Conservation (phyloP, 1,140 invertebrate species). For the Aphis gossypii region DNA sequence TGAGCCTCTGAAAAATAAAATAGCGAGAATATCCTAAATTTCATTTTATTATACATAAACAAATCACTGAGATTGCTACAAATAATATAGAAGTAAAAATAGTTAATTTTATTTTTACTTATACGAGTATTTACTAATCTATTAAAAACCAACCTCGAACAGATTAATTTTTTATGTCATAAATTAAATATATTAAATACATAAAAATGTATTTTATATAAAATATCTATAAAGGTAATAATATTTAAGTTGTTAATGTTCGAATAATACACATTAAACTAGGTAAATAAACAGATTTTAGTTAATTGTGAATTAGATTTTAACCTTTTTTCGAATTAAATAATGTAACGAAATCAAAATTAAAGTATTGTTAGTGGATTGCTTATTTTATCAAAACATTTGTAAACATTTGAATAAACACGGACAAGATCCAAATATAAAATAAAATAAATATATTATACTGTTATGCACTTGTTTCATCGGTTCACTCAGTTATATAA, state of each 20-base stretch:
- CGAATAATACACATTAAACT: not conserved
- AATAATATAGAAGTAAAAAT: conserved; percentile 6
- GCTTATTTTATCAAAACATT: not conserved
- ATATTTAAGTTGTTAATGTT: not conserved
- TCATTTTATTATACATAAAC: not conserved
- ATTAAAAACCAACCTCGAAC: not conserved
- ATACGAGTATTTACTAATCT: not conserved
- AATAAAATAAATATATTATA: conserved; percentile 2
- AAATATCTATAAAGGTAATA: not conserved
- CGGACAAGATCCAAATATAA: not conserved
- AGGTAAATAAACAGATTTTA: conserved; percentile 4
- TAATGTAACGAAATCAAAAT: not conserved
- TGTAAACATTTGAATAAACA: not conserved
- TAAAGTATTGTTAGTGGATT: not conserved
- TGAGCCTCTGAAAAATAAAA: not conserved
- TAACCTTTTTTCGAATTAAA: not conserved
- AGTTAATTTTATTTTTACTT: not conserved
- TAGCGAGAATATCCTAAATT: not conserved
- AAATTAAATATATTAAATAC: not conserved
- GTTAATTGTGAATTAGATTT: not conserved
- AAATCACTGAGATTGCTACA: not conserved
- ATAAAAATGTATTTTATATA: not conserved
- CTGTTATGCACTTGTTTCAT: not conserved
- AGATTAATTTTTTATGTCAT: conserved; percentile 5
- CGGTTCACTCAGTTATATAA: not conserved